Evolutionary conservation across 2,888 invertebrate genomes (phyloP), one percentile per base, ranked within the genome.

Genomic region (Acronicta psi): DNA sequence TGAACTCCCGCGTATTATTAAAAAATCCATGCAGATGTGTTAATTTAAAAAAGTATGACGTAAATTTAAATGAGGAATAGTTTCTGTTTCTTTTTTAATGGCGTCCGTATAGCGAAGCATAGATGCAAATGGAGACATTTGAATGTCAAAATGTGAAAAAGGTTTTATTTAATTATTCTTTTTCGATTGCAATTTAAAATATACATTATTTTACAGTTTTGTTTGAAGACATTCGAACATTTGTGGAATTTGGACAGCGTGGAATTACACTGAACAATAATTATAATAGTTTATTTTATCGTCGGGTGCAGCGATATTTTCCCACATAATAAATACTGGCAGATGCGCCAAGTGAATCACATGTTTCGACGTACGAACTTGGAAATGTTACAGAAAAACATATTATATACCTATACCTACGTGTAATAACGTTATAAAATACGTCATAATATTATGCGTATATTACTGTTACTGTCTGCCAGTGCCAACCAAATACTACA

Each of bases 261-360:
- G 13, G 18, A 16, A 37, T 36, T 5, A 31, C 37, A 23, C 23
- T n/a, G 16, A 18, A 31, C 17, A 38, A 34, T 31, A 40, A 9
- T 7, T 34, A 7, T n/a, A 34, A 37, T 49, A 6, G 8, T 18
- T 41, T 16, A 37, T 59, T 38, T 45, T 47, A 37, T 37, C 29
- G 52, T 23, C 25, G 41, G 14, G 34, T 23, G 29, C 14, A 25
- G 18, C 29, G 20, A 53, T 49, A 10, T 53, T 60, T 55, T 52
- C 54, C 18, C 66, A 59, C 58, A 42, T 57, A 18, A 29, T 68
- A 69, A 59, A 71, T 75, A 77, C 59, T 77, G 69, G 65, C 67
- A 59, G 45, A 50, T 61, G 71, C 69, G 76, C 81, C 81, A 73
- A 69, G 41, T 47, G 41, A 55, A 53, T 57, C 70, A 70, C 63